Percentiles rank a stretch among this genome's conserved stretches.
Conservation (phyloP, 2,113 vertebrate species). For the Aspidoscelis tigris region DNA sequence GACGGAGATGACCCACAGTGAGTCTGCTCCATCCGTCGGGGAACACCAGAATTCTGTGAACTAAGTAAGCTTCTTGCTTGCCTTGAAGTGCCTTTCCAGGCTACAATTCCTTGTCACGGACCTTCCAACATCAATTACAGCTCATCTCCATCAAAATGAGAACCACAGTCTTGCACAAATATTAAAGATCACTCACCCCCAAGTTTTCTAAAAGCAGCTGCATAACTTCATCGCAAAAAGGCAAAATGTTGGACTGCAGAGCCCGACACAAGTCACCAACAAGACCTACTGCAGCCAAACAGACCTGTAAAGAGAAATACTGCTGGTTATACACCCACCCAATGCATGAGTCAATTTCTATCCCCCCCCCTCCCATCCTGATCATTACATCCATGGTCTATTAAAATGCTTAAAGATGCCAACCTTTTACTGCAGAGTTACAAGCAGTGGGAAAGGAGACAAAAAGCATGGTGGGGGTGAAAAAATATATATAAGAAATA, state of each 20-base stretch:
- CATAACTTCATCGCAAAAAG: conserved; percentile 98
- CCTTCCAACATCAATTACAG: neutral
- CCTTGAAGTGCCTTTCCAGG: neutral
- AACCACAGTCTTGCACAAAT: conserved; percentile 24
- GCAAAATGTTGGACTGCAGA: conserved; percentile 93
- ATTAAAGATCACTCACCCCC: conserved; percentile 82
- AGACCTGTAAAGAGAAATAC: conserved; percentile 83
- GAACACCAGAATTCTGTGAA: neutral
- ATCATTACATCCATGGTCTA: neutral
- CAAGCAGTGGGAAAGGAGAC: neutral
- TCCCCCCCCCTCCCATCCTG: neutral
- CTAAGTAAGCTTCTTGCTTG: neutral
- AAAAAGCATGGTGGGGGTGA: neutral
- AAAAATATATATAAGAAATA: neutral
- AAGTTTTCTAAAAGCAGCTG: conserved; percentile 96
- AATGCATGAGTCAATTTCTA: conserved; percentile 26
- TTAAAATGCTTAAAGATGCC: fast-evolving
- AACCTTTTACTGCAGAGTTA: fast-evolving
- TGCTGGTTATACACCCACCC: conserved; percentile 41
- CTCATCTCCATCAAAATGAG: neutral
- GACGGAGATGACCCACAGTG: no score
- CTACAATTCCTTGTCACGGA: neutral
- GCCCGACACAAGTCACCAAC: conserved; percentile 95
- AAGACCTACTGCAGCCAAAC: conserved; percentile 93
- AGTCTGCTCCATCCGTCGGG: no score